Evolutionary conservation across 2,113 vertebrate species (phyloP), one percentile per base, ranked within the genome.

Genomic region (Rattus rattus): DNA sequence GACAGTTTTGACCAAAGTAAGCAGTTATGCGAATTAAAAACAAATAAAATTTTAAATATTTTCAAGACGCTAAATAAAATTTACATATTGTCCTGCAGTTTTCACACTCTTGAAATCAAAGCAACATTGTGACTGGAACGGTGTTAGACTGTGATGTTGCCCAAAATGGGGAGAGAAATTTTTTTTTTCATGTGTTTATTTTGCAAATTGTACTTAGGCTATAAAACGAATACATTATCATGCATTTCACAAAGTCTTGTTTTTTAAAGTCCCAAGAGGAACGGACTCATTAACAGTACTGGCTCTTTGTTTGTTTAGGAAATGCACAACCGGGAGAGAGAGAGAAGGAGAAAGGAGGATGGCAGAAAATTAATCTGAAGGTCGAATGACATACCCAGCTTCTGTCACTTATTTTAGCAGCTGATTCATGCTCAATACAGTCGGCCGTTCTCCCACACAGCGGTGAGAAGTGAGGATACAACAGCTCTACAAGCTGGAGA

Each of bases 321-420:
- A 77, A 65, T 52, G 10, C 61, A 39, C 52, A 39, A 14, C 19
- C 39, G 75, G 0, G 39, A 63, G 72, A 4, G 88, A 16, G 63
- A 2, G 54, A 7, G 14, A 65, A 76, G n/a, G 63, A 90, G 70
- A 92, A 81, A 81, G 49, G 56, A 10, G 24, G 20, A 84, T 26
- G 30, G 86, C 63, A 36, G n/a, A 80, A 96, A 70, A 97, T 95
- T 75, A 93, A 95, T 84, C 93, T 85, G 93, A 97, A 97, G 97
- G 95, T 96, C 95, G 96, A 83, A 89, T 96, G 95, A 86, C 92
- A 94, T 75, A 88, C 94, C 49, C 61, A 92, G 90, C 93, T 95
- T 43, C 73, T 61, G 96, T 28, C 92, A 95, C 95, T 97, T 95
- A 96, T 96, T 97, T 96, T 94, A 95, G 97, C 63, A 76, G 72